Conservation (phyloP, 2,113 vertebrate species). For the Elaphurus davidianus region DNA sequence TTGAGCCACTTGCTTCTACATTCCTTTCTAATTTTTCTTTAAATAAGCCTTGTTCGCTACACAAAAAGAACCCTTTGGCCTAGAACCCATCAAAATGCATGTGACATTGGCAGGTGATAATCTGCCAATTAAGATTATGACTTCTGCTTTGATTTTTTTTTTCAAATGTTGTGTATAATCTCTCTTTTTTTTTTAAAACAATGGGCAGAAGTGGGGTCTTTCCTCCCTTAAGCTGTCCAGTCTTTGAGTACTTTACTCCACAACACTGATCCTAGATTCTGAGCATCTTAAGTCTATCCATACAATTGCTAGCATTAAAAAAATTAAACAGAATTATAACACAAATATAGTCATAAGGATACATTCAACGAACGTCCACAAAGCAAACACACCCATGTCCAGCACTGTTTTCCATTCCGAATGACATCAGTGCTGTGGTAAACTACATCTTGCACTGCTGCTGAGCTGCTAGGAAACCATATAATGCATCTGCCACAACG, state of each 20-base stretch:
- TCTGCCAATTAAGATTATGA: background rate
- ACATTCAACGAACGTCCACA: background rate
- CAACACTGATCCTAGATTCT: background rate
- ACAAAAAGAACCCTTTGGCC: background rate
- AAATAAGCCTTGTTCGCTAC: background rate
- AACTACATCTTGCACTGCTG: background rate
- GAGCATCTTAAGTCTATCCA: background rate
- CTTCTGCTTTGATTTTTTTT: background rate
- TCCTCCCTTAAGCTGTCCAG: background rate
- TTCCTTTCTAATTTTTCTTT: conserved; percentile 8
- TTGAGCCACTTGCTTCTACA: background rate
- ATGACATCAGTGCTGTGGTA: background rate
- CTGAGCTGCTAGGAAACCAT: background rate
- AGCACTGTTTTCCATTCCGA: background rate
- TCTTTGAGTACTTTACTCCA: background rate
- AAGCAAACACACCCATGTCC: background rate
- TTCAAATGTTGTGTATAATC: background rate
- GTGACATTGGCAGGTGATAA: background rate
- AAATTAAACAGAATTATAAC: background rate
- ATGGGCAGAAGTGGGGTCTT: background rate
- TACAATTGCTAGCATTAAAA: background rate
- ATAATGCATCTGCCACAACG: background rate
- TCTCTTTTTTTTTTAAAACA: background rate
- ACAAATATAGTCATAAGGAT: background rate
- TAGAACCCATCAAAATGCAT: background rate